These are phyloP conservation scores for Conchocele bisecta DNA, from an alignment of 2,888 invertebrate species.

Conservation along the genomic window DNA sequence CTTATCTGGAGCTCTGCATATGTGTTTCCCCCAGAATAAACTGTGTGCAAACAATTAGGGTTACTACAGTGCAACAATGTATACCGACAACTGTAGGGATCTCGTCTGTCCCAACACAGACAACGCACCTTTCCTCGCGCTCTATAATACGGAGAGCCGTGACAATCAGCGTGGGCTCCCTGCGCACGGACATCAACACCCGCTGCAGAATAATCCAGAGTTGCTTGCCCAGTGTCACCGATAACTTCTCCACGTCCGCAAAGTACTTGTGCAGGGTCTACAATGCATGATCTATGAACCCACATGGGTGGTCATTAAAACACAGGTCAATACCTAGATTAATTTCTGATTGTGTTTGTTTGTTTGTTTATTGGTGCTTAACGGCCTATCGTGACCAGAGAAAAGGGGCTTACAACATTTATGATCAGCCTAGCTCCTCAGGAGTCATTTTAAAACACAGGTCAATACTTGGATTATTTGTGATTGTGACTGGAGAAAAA, in stretches of 20 bases:
- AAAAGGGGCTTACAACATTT: no score
- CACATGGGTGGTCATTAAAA: neutral
- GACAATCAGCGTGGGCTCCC: constrained; percentile 92
- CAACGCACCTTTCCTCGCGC: constrained; percentile 91
- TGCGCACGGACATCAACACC: constrained; percentile 95
- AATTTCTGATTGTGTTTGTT: neutral
- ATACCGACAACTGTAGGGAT: no score
- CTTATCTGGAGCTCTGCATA: no score
- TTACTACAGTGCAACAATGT: no score
- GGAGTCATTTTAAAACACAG: no score
- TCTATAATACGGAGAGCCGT: constrained; percentile 98
- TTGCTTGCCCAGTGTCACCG: constrained; percentile 94
- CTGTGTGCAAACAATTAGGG: no score
- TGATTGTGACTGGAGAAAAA: no score
- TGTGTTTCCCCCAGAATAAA: no score
- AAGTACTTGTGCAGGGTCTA: constrained; percentile 96
- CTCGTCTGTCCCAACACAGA: no score
- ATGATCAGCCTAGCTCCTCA: no score
- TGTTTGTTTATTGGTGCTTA: neutral
- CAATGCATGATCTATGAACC: constrained; percentile 9
- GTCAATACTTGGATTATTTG: no score
- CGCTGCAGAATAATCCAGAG: constrained; percentile 94
- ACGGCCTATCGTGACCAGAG: no score
- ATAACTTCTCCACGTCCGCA: constrained; percentile 95
- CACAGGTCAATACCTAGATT: neutral